Evolutionary conservation across 2,113 vertebrate species (phyloP).

Genomic region (Oryzias melastigma): DNA sequence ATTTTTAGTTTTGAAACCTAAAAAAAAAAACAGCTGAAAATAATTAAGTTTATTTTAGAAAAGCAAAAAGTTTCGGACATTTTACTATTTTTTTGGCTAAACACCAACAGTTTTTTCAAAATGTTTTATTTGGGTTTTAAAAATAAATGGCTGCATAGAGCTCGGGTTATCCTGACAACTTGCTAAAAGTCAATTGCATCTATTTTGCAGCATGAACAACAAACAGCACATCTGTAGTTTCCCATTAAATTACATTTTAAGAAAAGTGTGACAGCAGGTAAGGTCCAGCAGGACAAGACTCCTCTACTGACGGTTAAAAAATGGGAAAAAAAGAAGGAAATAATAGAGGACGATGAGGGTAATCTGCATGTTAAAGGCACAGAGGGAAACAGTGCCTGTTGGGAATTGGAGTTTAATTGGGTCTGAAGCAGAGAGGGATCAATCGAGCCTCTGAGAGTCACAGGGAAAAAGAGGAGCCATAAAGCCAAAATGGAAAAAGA

Average conservation of each 20-base stretch:
- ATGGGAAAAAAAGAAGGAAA: background rate
- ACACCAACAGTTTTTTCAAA: too few species aligned
- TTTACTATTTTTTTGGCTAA: too few species aligned
- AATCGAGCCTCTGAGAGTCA: conserved; percentile 44
- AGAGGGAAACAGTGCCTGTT: conserved; percentile 55
- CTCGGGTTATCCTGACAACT: too few species aligned
- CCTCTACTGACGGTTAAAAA: conserved; percentile 7
- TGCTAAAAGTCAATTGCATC: too few species aligned
- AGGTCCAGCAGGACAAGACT: conserved; percentile 9
- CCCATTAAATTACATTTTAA: conserved; percentile 12
- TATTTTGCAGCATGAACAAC: too few species aligned
- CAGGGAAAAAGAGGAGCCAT: conserved; percentile 12
- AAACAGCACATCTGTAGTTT: too few species aligned
- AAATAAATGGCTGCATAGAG: too few species aligned
- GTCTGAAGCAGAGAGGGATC: conserved; percentile 57
- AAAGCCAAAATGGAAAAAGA: conserved; percentile 26
- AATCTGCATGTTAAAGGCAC: conserved; percentile 62
- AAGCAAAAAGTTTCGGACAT: too few species aligned
- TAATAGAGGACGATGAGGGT: conserved; percentile 24
- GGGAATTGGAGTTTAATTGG: conserved; percentile 68
- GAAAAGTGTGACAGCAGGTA: conserved; percentile 30
- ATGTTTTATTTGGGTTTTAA: too few species aligned
- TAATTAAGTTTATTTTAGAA: too few species aligned
- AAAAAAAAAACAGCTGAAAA: too few species aligned
- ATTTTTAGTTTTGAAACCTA: too few species aligned